These are phyloP conservation scores for Lonchura striata DNA, from an alignment of 2,113 vertebrate genomes.

Conservation along the genomic window DNA sequence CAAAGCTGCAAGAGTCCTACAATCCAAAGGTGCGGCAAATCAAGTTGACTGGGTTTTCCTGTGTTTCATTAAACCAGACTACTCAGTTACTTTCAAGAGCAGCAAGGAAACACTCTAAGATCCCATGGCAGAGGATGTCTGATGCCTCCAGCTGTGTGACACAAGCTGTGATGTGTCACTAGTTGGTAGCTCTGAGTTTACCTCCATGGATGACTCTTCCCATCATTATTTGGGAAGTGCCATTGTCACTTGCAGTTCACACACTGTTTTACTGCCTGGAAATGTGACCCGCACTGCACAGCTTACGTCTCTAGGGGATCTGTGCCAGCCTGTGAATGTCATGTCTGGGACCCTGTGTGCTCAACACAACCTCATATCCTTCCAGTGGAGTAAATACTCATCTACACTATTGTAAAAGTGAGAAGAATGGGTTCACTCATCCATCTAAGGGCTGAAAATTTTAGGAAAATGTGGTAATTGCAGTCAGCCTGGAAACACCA, in stretches of 20 bases:
- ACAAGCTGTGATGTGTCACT: not conserved
- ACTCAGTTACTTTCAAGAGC: not conserved
- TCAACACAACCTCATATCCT: not conserved
- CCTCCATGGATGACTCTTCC: not conserved
- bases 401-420: not conserved
- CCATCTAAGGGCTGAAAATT: not conserved
- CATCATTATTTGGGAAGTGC: not conserved
- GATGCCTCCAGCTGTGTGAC: not conserved
- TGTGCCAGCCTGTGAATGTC: not conserved
- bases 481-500: not conserved
- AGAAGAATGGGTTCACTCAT: not conserved
- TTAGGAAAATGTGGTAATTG: not conserved
- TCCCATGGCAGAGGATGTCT: not conserved
- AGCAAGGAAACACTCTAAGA: not conserved
- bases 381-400: not conserved
- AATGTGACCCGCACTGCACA: not conserved
- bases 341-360: not conserved
- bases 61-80: not conserved
- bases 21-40: not conserved
- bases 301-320: not conserved
- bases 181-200: not conserved
- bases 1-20: not conserved
- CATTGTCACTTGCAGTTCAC: not conserved
- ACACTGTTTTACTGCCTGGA: accelerated
- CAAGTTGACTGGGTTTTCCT: not conserved